phyloP scores from a whole-genome alignment of 2,797 vertebrate species.

The Cuniculus paca region DNA sequence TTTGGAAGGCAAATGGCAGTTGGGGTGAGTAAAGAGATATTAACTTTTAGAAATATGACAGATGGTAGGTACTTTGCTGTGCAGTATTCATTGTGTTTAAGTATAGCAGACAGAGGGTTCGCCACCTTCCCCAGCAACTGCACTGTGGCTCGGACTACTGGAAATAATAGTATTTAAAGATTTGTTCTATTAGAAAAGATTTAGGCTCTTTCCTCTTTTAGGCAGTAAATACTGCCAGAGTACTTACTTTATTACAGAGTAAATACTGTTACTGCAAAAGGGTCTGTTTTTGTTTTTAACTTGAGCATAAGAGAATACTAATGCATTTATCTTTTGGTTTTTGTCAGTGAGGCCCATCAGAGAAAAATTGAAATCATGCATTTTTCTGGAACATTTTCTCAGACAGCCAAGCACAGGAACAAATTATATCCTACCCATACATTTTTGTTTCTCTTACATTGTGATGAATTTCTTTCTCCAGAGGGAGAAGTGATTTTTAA shows the following conservation, averaged over 20 bases:
- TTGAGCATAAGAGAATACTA: conserved; percentile 13
- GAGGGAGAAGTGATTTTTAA: conserved; percentile 76
- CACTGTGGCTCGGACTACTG: neutral
- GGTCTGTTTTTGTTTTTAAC: neutral
- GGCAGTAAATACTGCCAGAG: neutral
- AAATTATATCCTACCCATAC: conserved; percentile 78
- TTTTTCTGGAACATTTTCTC: conserved; percentile 82
- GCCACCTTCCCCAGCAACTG: neutral
- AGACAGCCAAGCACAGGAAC: conserved; percentile 48
- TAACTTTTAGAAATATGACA: neutral
- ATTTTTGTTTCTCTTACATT: conserved; percentile 48
- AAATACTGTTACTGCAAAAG: conserved; percentile 1
- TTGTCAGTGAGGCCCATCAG: conserved; percentile 66
- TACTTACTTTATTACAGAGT: neutral
- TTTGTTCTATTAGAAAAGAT: neutral
- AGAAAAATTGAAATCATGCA: conserved; percentile 79
- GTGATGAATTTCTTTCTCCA: conserved; percentile 61
- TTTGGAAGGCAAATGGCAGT: neutral
- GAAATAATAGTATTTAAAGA: neutral
- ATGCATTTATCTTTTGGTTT: conserved; percentile 78
- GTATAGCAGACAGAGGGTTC: neutral
- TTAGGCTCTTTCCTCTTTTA: neutral
- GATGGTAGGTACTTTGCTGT: neutral
- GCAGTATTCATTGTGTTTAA: neutral
- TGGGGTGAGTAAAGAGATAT: neutral